Conservation (phyloP, 2,888 invertebrate species). For the Ectemnius lituratus region DNA sequence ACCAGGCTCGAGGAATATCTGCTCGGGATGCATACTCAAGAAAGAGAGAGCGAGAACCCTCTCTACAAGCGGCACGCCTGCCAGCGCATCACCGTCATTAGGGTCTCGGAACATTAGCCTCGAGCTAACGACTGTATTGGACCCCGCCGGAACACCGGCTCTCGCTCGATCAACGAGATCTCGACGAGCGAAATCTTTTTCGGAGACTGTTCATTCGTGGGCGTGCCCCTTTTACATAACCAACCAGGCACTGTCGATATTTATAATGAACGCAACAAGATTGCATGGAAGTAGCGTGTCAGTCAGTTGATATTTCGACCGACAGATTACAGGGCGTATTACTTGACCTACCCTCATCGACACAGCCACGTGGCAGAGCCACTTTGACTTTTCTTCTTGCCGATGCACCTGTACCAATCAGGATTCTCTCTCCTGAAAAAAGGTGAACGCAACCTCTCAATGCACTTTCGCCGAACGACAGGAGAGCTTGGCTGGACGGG, state of each 20-base stretch:
- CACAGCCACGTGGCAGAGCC: conserved; percentile 29
- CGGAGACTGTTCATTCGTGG: too few species aligned
- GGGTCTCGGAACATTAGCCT: conserved; percentile 20
- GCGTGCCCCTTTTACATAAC: too few species aligned
- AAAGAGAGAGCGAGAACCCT: neutral
- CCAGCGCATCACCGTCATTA: conserved; percentile 49
- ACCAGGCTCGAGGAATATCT: neutral
- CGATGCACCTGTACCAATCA: conserved; percentile 37
- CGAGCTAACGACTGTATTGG: conserved; percentile 38
- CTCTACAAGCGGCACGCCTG: conserved; percentile 22
- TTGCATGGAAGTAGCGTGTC: too few species aligned
- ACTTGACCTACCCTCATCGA: conserved; percentile 67
- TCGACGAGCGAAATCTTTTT: neutral
- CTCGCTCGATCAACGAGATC: conserved; percentile 31
- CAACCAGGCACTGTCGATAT: too few species aligned
- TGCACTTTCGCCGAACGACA: conserved; percentile 35
- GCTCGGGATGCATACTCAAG: conserved; percentile 1
- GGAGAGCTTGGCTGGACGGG: neutral
- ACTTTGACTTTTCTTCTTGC: conserved; percentile 19
- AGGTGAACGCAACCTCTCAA: neutral
- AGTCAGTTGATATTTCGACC: too few species aligned
- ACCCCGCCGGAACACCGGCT: conserved; percentile 13
- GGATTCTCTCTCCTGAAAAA: conserved; percentile 1
- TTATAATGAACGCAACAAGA: too few species aligned
- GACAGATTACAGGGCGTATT: conserved; percentile 40